Base-by-base conservation (phyloP, 2,113 vertebrate species). In the Ammospiza caudacuta region DNA sequence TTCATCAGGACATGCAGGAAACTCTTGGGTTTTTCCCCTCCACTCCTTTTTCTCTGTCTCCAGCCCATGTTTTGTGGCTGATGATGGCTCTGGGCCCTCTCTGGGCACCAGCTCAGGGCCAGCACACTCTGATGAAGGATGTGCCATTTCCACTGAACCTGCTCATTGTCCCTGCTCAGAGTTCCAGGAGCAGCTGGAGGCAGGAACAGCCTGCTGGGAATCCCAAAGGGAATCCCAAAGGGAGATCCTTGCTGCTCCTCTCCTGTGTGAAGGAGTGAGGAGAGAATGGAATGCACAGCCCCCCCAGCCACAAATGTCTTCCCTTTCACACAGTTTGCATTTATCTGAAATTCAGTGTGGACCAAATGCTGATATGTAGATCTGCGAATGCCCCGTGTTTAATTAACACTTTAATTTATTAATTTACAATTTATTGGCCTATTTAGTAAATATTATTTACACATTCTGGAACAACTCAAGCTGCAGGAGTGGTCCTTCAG, bases 241-340 rank as follows among this genome's bases (percentile, higher is more conserved):
- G 39, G 39, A 74, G 37, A 66, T 59, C 39, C 37, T 7, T 4
- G 44, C 46, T 61, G 76, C 68, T 69, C 47, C 88, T 78, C 13
- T n/a, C 52, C 75, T 33, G 35, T 0, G 0, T 2, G 4, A 5
- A 46, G 43, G 55, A 27, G 12, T 0, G 0, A 78, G 74, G 67
- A 9, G 2, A 6, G 63, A 52, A n/a, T 9, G 70, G 21, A 7
- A 29, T 5, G 43, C 1, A 0, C 46, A 4, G 66, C 8, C 62
- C 24, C 47, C 41, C 8, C 39, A 31, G 33, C 61, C 9, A 3
- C 0, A 1, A 29, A 58, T 17, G 33, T 23, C n/a, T 57, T 15
- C 21, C 15, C 21, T 58, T n/a, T n/a, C 33, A 58, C 33, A n/a
- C 14, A n/a, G 33, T n/a, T n/a, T n/a, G 21, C 57, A n/a, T n/a